Conservation (phyloP, 2,797 vertebrate species). For the Adrianichthys oophorus region DNA sequence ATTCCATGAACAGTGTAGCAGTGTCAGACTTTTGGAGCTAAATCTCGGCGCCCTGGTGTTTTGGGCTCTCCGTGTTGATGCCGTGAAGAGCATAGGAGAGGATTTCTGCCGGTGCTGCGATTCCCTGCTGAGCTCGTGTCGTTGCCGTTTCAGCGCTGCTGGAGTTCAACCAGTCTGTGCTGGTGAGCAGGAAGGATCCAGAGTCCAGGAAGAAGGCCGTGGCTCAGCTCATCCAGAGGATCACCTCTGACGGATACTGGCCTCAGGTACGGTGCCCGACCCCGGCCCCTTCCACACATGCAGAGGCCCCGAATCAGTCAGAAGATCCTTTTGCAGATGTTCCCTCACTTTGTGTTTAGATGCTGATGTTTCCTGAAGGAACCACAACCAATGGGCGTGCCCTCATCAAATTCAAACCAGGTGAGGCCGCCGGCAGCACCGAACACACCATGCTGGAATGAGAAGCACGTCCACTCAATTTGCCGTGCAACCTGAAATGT, state of each 20-base stretch:
- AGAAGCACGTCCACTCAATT: constrained; percentile 14
- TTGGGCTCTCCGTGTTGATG: no score
- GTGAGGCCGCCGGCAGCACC: constrained; percentile 21
- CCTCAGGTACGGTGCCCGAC: constrained; percentile 84
- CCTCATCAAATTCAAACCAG: constrained; percentile 71
- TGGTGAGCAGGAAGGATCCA: constrained; percentile 86
- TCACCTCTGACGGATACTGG: constrained; percentile 85
- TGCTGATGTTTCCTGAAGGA: constrained; percentile 74
- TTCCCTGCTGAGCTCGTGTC: background rate
- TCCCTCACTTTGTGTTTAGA: constrained; percentile 33
- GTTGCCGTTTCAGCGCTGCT: constrained; percentile 68
- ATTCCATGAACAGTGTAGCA: no score
- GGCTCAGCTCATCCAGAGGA: constrained; percentile 80
- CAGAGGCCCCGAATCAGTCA: no score
- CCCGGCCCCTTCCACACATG: background rate
- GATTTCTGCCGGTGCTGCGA: constrained; percentile 9
- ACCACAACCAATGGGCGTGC: constrained; percentile 67
- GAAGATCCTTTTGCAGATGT: no score
- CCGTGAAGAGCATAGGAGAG: no score
- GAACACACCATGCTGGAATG: constrained; percentile 11
- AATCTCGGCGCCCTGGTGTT: no score
- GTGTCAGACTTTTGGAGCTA: no score
- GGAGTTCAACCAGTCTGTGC: constrained; percentile 87
- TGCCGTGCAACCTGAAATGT: background rate
- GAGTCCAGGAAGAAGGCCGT: constrained; percentile 85